Evolutionary conservation across 2,113 vertebrate species (phyloP).

Genomic region (Dissostichus mawsoni): DNA sequence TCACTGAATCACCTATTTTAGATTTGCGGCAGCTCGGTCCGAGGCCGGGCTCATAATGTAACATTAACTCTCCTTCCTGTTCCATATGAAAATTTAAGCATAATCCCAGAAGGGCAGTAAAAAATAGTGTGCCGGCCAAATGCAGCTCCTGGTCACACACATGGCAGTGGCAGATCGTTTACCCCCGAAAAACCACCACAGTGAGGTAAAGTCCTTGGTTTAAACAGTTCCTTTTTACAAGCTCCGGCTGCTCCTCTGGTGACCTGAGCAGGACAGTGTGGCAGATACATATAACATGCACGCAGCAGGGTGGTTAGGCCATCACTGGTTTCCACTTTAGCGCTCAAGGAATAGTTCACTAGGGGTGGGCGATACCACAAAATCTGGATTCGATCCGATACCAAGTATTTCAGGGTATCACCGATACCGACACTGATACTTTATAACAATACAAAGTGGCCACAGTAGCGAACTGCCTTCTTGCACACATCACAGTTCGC

Average conservation of each 20-base stretch:
- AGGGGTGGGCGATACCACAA: too few species aligned
- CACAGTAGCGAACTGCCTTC: too few species aligned
- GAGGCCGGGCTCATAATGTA: constrained; percentile 69
- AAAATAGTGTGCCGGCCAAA: constrained; percentile 65
- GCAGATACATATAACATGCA: constrained; percentile 16
- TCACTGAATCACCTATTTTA: constrained; percentile 81
- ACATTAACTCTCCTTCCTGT: constrained; percentile 83
- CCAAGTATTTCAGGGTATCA: too few species aligned
- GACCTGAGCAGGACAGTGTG: constrained; percentile 40
- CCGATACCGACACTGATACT: too few species aligned
- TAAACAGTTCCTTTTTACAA: constrained; percentile 49
- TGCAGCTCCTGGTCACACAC: constrained; percentile 73
- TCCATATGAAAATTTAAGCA: constrained; percentile 81
- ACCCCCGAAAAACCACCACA: constrained; percentile 51
- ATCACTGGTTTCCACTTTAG: constrained; percentile 9
- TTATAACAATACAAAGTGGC: too few species aligned
- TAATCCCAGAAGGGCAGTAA: constrained; percentile 80
- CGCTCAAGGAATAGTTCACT: not conserved
- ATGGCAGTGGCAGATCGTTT: constrained; percentile 70
- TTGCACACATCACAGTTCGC: too few species aligned
- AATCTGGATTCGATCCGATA: too few species aligned
- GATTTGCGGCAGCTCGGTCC: constrained; percentile 72
- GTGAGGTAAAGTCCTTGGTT: constrained; percentile 55
- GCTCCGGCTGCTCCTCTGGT: constrained; percentile 35
- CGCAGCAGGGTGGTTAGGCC: not conserved